These are phyloP conservation scores for Agrotis exclamationis DNA, from an alignment of 2,888 invertebrate genomes.

Conservation along the genomic window DNA sequence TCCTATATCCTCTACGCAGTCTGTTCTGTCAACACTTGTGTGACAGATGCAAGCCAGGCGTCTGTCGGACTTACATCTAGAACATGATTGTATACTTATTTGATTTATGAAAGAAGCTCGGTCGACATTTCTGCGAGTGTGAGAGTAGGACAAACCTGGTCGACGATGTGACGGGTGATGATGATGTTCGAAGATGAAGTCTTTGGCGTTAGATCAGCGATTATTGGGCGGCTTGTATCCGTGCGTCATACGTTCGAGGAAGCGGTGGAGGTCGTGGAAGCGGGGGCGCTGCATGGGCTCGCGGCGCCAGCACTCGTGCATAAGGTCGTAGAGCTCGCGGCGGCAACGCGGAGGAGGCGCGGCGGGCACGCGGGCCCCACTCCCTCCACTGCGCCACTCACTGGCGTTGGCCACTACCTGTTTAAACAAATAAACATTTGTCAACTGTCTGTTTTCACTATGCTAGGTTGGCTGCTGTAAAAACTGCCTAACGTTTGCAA, in stretches of 20 bases:
- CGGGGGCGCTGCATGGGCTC: slow-evolving; percentile 95
- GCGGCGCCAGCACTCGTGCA: slow-evolving; percentile 98
- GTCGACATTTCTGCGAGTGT: slow-evolving; percentile 52
- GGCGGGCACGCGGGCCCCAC: slow-evolving; percentile 86
- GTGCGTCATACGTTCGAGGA: slow-evolving; percentile 95
- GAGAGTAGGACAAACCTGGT: slow-evolving; percentile 60
- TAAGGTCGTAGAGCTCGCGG: slow-evolving; percentile 97
- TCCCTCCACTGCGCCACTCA: slow-evolving; percentile 91
- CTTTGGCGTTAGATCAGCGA: slow-evolving; percentile 66
- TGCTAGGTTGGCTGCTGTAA: too few species aligned
- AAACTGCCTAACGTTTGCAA: too few species aligned
- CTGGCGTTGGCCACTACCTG: slow-evolving; percentile 93
- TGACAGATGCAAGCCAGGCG: slow-evolving; percentile 56
- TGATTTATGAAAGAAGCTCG: slow-evolving; percentile 63
- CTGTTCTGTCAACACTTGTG: slow-evolving; percentile 54
- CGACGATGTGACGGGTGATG: slow-evolving; percentile 35
- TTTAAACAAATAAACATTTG: background rate
- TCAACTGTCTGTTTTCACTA: background rate
- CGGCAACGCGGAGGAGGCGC: slow-evolving; percentile 95
- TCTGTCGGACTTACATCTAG: slow-evolving; percentile 56
- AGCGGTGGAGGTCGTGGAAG: slow-evolving; percentile 97
- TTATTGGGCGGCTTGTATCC: slow-evolving; percentile 91
- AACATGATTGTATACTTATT: slow-evolving; percentile 57
- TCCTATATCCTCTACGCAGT: slow-evolving; percentile 69
- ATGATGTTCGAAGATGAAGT: slow-evolving; percentile 1